phyloP scores from a whole-genome alignment of 1,140 invertebrate species.

The Drosophila ironensis region DNA sequence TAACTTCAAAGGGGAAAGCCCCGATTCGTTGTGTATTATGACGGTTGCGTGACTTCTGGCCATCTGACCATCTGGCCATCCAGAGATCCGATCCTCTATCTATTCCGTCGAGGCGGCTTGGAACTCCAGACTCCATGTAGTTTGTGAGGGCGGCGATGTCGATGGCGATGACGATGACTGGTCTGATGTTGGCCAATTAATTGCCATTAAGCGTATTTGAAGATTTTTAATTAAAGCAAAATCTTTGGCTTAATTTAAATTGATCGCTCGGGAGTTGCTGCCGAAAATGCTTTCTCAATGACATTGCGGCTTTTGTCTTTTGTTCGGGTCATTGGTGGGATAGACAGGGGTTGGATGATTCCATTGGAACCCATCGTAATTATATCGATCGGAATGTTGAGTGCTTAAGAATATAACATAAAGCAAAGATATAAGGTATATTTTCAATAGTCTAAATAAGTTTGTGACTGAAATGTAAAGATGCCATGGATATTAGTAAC shows the following conservation, averaged over 20 bases:
- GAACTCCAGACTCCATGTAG: slow-evolving; percentile 25
- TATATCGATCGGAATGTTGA: background rate
- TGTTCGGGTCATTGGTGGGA: background rate
- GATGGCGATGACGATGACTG: slow-evolving; percentile 34
- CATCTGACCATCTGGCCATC: slow-evolving; percentile 53
- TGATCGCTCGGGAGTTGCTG: slow-evolving; percentile 48
- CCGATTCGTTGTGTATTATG: slow-evolving; percentile 50
- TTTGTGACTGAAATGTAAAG: no score
- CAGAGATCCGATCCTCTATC: slow-evolving; percentile 12
- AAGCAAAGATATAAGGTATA: no score
- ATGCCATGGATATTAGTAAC: no score
- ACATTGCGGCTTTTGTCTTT: slow-evolving; percentile 31
- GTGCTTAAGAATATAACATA: background rate
- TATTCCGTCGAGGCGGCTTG: slow-evolving; percentile 23
- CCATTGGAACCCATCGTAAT: background rate
- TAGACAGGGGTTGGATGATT: background rate
- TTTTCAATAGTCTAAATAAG: no score
- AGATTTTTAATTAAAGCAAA: slow-evolving; percentile 80
- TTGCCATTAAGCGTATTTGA: slow-evolving; percentile 79
- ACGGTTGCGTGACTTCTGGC: slow-evolving; percentile 70
- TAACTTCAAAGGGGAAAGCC: slow-evolving; percentile 43
- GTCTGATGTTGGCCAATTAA: slow-evolving; percentile 70
- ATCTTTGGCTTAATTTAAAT: slow-evolving; percentile 78
- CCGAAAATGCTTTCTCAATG: slow-evolving; percentile 53
- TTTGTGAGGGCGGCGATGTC: slow-evolving; percentile 36